These are phyloP conservation scores for Himalopsyche anomala DNA, from an alignment of 2,888 invertebrate species.

Conservation along the genomic window DNA sequence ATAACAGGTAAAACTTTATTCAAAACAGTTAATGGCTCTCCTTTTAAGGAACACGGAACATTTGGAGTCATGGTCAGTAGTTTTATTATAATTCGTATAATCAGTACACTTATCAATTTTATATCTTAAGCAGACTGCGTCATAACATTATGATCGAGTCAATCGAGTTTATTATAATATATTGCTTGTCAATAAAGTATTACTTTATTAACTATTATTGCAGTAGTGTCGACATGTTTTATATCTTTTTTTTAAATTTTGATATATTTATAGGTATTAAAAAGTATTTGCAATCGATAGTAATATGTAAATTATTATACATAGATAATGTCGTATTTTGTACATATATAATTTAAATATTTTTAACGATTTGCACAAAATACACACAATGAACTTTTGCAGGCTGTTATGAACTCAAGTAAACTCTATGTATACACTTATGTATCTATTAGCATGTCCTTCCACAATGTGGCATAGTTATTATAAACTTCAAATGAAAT, in stretches of 20 bases:
- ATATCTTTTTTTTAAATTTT: not conserved
- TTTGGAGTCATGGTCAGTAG: constrained; percentile 7
- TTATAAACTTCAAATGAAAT: too few relatives aligned
- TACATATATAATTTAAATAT: too few relatives aligned
- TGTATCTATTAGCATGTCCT: too few relatives aligned
- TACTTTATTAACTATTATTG: not conserved
- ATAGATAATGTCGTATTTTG: too few relatives aligned
- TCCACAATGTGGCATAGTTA: too few relatives aligned
- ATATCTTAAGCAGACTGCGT: not conserved
- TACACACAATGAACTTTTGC: too few relatives aligned
- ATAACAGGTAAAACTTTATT: not conserved
- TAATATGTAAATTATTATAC: too few relatives aligned
- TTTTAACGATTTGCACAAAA: too few relatives aligned
- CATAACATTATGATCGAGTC: not conserved
- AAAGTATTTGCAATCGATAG: too few relatives aligned
- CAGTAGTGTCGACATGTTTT: not conserved
- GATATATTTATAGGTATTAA: too few relatives aligned
- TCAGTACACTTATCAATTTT: not conserved
- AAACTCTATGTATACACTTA: too few relatives aligned
- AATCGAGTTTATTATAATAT: not conserved
- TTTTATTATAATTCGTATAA: constrained; percentile 20
- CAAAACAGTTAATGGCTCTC: constrained; percentile 18
- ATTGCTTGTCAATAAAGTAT: not conserved
- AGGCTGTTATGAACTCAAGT: too few relatives aligned
- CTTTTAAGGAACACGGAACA: constrained; percentile 16